Evolutionary conservation across 1,140 invertebrate genomes (phyloP).

Genomic region (Drosophila lacteicornis): DNA sequence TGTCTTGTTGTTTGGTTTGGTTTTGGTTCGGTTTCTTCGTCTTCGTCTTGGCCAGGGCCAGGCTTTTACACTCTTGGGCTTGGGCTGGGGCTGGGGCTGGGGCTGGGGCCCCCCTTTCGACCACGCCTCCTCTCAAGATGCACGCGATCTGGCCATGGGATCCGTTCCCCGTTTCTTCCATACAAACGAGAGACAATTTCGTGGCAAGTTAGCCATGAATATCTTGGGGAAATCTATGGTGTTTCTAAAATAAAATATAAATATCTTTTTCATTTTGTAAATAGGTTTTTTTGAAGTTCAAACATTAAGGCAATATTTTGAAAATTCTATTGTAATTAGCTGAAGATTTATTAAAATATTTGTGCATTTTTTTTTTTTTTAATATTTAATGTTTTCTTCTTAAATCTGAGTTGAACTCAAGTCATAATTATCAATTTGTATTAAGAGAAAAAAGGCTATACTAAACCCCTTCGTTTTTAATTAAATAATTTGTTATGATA

Average conservation of each 20-base stretch:
- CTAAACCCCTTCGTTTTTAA: no score
- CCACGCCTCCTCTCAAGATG: constrained; percentile 27
- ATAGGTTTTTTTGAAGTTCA: no score
- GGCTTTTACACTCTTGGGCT: constrained; percentile 26
- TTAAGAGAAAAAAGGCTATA: no score
- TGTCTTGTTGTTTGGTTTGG: constrained; percentile 65
- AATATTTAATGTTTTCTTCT: no score
- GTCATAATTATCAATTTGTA: no score
- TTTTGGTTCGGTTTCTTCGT: constrained; percentile 12
- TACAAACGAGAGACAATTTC: background rate
- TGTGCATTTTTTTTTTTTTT: no score
- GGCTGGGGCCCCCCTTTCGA: background rate
- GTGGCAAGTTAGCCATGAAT: background rate
- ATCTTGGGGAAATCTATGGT: constrained; percentile 2
- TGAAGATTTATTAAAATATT: no score
- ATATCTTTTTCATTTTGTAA: no score
- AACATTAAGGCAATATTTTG: no score
- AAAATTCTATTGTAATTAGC: no score
- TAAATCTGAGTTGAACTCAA: no score
- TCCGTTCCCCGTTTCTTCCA: constrained; percentile 2
- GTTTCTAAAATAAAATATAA: background rate
- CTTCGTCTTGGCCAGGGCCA: constrained; percentile 48
- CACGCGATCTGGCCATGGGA: constrained; percentile 27
- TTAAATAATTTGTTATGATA: no score
- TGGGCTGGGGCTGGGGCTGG: background rate